These are phyloP conservation scores for Heteromormyrus szaboi DNA, from an alignment of 2,797 vertebrate species.

Conservation along the genomic window DNA sequence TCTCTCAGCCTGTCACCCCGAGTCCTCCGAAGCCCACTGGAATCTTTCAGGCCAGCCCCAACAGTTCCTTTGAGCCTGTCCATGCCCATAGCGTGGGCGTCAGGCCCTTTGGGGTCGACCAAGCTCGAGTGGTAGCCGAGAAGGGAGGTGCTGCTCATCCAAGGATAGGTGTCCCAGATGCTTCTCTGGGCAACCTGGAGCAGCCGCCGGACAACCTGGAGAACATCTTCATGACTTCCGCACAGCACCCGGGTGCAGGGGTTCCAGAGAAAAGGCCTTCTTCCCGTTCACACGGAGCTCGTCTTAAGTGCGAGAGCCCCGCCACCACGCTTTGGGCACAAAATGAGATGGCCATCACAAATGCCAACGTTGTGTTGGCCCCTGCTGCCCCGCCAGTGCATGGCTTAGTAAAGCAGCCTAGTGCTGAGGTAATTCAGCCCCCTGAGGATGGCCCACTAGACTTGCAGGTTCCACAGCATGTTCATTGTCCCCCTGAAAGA, in stretches of 20 bases:
- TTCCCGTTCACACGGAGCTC: conserved; percentile 65
- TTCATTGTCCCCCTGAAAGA: conserved; percentile 47
- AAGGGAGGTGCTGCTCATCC: conserved; percentile 43
- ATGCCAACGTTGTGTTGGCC: conserved; percentile 79
- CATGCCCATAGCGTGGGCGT: conserved; percentile 77
- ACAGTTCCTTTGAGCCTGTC: conserved; percentile 95
- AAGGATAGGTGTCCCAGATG: conserved; percentile 38
- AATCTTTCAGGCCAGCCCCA: conserved; percentile 90
- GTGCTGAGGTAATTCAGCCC: conserved; percentile 77
- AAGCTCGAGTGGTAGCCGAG: conserved; percentile 80
- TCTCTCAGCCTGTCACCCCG: conserved; percentile 70
- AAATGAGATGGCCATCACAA: conserved; percentile 75
- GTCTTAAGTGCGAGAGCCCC: conserved; percentile 86
- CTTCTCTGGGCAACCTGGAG: conserved; percentile 80
- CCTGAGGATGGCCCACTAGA: conserved; percentile 72
- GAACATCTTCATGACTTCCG: conserved; percentile 67
- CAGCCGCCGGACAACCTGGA: conserved; percentile 95
- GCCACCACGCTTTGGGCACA: conserved; percentile 94
- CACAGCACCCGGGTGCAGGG: conserved; percentile 35
- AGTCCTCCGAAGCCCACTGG: conserved; percentile 93
- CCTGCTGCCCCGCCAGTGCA: conserved; percentile 84
- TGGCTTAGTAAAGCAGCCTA: conserved; percentile 66
- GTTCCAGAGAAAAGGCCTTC: conserved; percentile 52
- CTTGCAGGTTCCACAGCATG: conserved; percentile 52
- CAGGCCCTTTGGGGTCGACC: conserved; percentile 75